These are phyloP conservation scores for Forficula auricularia DNA, from an alignment of 1,140 invertebrate genomes.

Conservation along the genomic window DNA sequence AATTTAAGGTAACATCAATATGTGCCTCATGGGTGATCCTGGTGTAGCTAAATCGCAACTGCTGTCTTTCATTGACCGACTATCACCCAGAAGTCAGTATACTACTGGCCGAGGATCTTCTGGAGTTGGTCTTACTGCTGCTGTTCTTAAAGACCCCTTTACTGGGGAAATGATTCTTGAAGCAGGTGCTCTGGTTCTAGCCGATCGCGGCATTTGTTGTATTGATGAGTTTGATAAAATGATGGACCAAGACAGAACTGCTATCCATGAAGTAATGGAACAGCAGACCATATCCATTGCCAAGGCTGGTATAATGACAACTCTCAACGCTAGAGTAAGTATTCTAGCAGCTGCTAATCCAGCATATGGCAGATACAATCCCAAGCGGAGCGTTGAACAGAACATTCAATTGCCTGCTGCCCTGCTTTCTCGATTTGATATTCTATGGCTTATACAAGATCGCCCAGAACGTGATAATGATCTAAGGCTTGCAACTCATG, in stretches of 20 bases:
- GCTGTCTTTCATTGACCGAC: slow-evolving; percentile 81
- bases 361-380: slow-evolving; percentile 93
- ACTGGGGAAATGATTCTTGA: slow-evolving; percentile 96
- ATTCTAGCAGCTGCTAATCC: slow-evolving; percentile 98
- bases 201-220: slow-evolving; percentile 94
- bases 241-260: slow-evolving; percentile 86
- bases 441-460: slow-evolving; percentile 95
- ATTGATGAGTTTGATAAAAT: slow-evolving; percentile 99
- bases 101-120: slow-evolving; percentile 94
- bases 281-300: slow-evolving; percentile 99
- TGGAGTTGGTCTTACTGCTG: slow-evolving; percentile 94
- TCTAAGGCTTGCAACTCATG: slow-evolving; percentile 82
- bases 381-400: slow-evolving; percentile 84
- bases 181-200: slow-evolving; percentile 93
- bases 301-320: slow-evolving; percentile 98
- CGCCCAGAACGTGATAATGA: slow-evolving; percentile 85
- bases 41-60: slow-evolving; percentile 98
- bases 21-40: slow-evolving; percentile 98
- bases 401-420: slow-evolving; percentile 97
- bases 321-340: slow-evolving; percentile 87
- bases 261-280: slow-evolving; percentile 99
- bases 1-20: slow-evolving; percentile 85
- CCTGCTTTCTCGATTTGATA: slow-evolving; percentile 91
- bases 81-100: slow-evolving; percentile 77
- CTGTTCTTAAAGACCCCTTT: slow-evolving; percentile 92